phyloP scores from a whole-genome alignment of 2,113 vertebrate genomes.

The Zapus hudsonius region DNA sequence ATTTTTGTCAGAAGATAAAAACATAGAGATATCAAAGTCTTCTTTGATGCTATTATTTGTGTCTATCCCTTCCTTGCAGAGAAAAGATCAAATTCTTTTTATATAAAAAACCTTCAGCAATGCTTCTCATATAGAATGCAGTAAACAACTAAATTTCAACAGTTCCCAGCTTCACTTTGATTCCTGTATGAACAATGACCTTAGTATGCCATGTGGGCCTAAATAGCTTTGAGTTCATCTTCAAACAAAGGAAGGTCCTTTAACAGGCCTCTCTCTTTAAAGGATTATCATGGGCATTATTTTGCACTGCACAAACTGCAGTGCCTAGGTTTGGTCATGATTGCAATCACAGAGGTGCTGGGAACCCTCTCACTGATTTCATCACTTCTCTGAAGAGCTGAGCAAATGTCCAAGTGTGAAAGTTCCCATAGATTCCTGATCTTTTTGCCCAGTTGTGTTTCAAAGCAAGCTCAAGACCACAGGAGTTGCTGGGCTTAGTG shows the following conservation, averaged over 20 bases:
- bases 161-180: not conserved
- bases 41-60: not conserved
- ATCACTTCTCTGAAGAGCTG: conserved; percentile 62
- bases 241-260: not conserved
- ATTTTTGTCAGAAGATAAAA: conserved; percentile 31
- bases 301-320: not conserved
- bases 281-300: not conserved
- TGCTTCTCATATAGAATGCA: not conserved
- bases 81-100: conserved; percentile 4
- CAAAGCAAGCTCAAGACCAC: conserved; percentile 69
- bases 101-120: not conserved
- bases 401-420: conserved; percentile 77
- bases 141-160: conserved; percentile 40
- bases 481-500: conserved; percentile 49
- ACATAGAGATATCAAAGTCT: not conserved
- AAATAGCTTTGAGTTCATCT: not conserved
- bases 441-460: conserved; percentile 54
- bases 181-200: not conserved
- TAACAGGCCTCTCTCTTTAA: not conserved
- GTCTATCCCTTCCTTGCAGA: not conserved
- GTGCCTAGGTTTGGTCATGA: not conserved
- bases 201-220: not conserved
- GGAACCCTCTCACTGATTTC: conserved; percentile 53
- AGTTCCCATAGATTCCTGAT: conserved; percentile 60
- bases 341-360: conserved; percentile 19